phyloP scores from a whole-genome alignment of 2,113 vertebrate species.

The Malurus cyaneus region DNA sequence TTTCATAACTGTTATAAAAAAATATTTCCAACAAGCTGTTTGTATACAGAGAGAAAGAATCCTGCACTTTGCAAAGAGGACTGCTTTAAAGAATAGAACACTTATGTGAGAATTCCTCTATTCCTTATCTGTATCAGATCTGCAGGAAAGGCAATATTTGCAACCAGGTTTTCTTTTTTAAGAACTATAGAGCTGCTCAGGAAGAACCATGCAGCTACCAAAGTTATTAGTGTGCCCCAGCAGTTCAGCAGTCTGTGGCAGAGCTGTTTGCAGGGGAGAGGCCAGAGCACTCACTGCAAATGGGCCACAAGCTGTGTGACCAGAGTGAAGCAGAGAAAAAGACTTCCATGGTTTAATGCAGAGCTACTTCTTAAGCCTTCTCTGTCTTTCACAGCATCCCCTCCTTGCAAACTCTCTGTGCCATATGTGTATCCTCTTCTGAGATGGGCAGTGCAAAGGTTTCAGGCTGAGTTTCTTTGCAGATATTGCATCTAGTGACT shows the following conservation, averaged over 20 bases:
- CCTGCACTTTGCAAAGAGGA: neutral
- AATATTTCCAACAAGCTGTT: neutral
- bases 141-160: neutral
- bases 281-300: neutral
- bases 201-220: neutral
- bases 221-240: neutral
- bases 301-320: neutral
- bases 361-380: neutral
- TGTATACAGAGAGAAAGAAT: neutral
- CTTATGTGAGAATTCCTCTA: too few species aligned
- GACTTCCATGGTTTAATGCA: accelerated
- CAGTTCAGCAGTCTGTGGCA: neutral
- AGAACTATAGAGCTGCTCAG: neutral
- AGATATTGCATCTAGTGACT: neutral
- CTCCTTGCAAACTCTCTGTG: neutral
- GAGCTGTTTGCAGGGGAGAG: neutral
- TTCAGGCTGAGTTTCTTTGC: neutral
- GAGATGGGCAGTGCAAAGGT: neutral
- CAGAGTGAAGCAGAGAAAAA: neutral
- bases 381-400: neutral
- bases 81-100: neutral
- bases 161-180: neutral
- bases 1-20: neutral
- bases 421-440: neutral
- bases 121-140: neutral